Conservation (phyloP, 2,113 vertebrate genomes). For the Naja naja region DNA sequence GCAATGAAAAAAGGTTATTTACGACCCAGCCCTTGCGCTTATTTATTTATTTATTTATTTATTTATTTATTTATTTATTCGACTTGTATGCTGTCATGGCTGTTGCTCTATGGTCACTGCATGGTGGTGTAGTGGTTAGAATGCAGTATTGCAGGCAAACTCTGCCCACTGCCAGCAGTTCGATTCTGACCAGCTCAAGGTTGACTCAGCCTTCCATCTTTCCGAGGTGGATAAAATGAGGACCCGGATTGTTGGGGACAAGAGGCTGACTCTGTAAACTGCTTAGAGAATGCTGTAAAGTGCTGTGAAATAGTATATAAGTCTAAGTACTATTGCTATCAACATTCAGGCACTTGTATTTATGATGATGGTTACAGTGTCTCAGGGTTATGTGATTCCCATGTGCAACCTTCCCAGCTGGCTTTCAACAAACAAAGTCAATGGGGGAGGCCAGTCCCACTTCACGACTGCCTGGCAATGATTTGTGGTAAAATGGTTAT, state of each 20-base stretch:
- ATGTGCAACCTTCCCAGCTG: background rate
- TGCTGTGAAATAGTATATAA: background rate
- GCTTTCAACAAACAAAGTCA: no score
- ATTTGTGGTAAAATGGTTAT: background rate
- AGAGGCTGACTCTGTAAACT: background rate
- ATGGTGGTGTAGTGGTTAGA: no score
- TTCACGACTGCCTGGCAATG: background rate
- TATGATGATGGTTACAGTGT: background rate
- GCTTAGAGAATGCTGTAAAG: background rate
- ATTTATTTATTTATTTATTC: no score
- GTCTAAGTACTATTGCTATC: background rate
- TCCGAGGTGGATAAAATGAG: background rate
- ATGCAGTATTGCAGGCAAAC: background rate
- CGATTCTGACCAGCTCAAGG: background rate
- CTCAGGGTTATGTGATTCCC: background rate
- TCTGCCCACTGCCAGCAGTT: background rate
- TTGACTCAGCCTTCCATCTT: background rate
- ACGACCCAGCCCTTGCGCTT: background rate
- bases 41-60: no score
- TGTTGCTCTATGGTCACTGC: background rate
- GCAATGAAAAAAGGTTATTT: background rate
- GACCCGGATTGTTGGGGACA: background rate
- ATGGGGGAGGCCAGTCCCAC: background rate
- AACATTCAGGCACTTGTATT: background rate
- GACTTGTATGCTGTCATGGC: no score